Evolutionary conservation across 2,797 vertebrate species (phyloP), one percentile per base, ranked within the genome.

Genomic region (Platyrinchus mystaceus): DNA sequence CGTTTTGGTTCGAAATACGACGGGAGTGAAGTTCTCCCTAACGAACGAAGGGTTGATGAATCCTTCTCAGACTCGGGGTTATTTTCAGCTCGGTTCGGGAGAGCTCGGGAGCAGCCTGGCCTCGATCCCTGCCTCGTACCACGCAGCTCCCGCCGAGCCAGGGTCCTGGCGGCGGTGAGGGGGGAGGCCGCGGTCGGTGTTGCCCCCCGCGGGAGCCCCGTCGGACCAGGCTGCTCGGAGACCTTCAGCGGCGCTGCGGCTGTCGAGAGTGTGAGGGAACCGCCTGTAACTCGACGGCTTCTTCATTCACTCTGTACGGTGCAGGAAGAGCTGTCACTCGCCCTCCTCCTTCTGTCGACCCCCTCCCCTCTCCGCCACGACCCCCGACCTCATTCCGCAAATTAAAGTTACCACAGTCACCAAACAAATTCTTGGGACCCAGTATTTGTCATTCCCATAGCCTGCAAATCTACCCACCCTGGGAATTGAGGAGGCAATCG

Each of bases 351-450:
- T 39, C 27, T 62, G 27, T 11, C 37, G 37, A 37, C 8, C 55
- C n/a, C 14, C 7, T 17, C 20, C 21, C 19, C 30, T 10, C 20
- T 11, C 20, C 3, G 7, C 24, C 22, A 4, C 22, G 16, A 24
- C 62, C 5, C 7, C 8, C 1, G 4, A 3, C 12, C 3, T 3
- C 39, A 28, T 13, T 14, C 32, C 5, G 1, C 34, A 55, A 70
- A 53, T 58, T 84, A 13, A 78, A 93, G 27, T 32, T 17, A 44
- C 6, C n/a, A 13, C 34, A 11, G 49, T 37, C 39, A 30, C 32
- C 10, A 28, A 28, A 6, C 28, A 32, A 63, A 47, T 14, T 44
- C 12, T 53, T n/a, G 46, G 18, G 43, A 73, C 8, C 2, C 26
- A 2, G 22, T 36, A 5, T 39, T 27, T 71, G n/a, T 27, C 49